Base-by-base conservation (phyloP, 37 sponge, comb jelly and placozoan genomes). In the Mnemiopsis leidyi region DNA sequence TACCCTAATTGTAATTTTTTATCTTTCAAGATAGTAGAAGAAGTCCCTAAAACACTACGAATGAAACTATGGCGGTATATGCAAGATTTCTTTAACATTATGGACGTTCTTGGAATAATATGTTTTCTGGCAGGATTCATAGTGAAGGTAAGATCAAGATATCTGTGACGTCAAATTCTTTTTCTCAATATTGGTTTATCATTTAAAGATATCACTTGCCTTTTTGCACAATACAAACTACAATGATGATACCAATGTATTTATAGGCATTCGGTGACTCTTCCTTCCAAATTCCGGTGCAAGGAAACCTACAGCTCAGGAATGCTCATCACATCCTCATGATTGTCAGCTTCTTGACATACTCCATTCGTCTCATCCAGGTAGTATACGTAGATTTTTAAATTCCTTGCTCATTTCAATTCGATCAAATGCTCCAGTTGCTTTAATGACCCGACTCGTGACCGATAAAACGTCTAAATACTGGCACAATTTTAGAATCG, bases 71-170 rank as follows among this genome's bases (percentile, higher is more conserved):
- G 16, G 36, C 67, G 26, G 3, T 85, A 85, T 26, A 7, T 85
- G 26, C 48, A 85, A 13, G 90, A 85, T 38, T n/a, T 85, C 0
- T 85, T 85, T 67, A 85, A 85, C 67, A 32, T 85, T 40, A 0
- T 85, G n/a, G 90, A 85, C 30, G 90, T 85, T 39, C 90, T 85
- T 34, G 90, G 67, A 23, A 38, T 85, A 9, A 0, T 38, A 2
- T 85, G 48, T 32, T 85, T 85, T 30, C 67, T 85, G 23, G 31
- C 26, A 23, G 90, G 90, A 28, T 85, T 38, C 29, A 40, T 85
- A 23, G 36, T 85, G 3, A 85, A 85, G 90, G 90, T 85, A 85
- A 9, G 48, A n/a, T n/a, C n/a, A n/a, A n/a, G n/a, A n/a, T n/a
- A n/a, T n/a, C n/a, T n/a, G n/a, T n/a, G n/a, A n/a, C n/a, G n/a